phyloP scores from a whole-genome alignment of 2,888 invertebrate genomes.

The Notodonta ziczac region DNA sequence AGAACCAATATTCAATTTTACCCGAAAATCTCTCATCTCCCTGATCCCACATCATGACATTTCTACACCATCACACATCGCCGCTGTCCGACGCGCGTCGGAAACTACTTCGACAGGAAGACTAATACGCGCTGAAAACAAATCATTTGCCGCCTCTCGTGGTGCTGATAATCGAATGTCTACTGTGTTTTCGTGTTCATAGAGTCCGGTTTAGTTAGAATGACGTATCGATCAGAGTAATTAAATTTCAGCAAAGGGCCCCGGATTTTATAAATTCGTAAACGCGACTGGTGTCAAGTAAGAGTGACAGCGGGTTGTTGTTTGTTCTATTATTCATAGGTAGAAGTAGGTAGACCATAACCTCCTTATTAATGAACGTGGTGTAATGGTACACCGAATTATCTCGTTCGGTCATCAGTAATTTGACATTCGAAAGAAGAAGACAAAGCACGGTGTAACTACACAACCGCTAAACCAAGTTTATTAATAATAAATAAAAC shows the following conservation, averaged over 20 bases:
- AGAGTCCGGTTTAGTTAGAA: conserved; percentile 2
- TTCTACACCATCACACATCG: background rate
- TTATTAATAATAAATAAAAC: no score
- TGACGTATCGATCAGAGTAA: conserved; percentile 15
- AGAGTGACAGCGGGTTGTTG: background rate
- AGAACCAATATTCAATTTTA: no score
- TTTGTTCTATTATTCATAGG: no score
- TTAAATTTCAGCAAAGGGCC: conserved; percentile 27
- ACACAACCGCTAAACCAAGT: no score
- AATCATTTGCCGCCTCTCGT: conserved; percentile 16
- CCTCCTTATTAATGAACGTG: no score
- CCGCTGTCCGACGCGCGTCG: background rate
- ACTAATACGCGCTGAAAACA: conserved; percentile 23
- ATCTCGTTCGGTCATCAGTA: no score
- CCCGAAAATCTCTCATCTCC: background rate
- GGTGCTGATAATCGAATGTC: background rate
- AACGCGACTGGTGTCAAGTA: conserved; percentile 9
- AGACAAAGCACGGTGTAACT: no score
- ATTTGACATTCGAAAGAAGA: no score
- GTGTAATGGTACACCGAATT: no score
- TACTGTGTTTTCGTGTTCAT: background rate
- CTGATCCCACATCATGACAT: background rate
- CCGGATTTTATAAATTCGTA: conserved; percentile 26
- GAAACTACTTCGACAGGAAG: conserved; percentile 1
- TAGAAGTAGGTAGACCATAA: no score